phyloP scores from a whole-genome alignment of 2,888 invertebrate genomes.

The Bugulina stolonifera region DNA sequence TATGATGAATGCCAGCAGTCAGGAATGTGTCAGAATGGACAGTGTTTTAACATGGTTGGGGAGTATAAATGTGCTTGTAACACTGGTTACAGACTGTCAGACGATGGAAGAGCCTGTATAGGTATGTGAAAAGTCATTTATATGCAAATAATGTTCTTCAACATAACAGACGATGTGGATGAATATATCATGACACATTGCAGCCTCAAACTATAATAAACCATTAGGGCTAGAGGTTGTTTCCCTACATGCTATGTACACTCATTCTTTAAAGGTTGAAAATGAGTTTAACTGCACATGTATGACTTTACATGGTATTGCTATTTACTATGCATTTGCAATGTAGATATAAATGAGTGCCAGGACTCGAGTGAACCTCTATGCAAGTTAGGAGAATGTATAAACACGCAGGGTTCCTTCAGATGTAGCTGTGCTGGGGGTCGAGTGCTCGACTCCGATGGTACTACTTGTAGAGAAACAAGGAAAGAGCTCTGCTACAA shows the following conservation, averaged over 20 bases:
- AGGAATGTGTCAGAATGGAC: conserved; percentile 35
- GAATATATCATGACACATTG: too few relatives aligned
- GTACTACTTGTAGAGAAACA: conserved; percentile 76
- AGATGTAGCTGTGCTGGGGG: conserved; percentile 77
- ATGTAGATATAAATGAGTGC: conserved; percentile 74
- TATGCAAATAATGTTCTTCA: neutral
- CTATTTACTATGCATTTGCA: too few relatives aligned
- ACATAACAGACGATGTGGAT: neutral
- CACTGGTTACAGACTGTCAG: conserved; percentile 62
- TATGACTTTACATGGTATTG: too few relatives aligned
- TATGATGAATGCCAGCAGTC: conserved; percentile 35
- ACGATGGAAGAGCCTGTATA: conserved; percentile 63
- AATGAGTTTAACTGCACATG: too few relatives aligned
- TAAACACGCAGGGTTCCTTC: conserved; percentile 77
- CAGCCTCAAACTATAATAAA: too few relatives aligned
- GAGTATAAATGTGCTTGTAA: conserved; percentile 66
- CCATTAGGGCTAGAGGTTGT: too few relatives aligned
- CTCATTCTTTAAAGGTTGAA: too few relatives aligned
- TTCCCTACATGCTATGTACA: too few relatives aligned
- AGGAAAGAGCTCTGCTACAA: conserved; percentile 75
- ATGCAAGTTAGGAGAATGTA: conserved; percentile 71
- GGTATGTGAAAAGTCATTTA: conserved; percentile 55
- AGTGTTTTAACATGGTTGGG: conserved; percentile 36
- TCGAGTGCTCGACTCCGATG: conserved; percentile 74
- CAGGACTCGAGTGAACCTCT: conserved; percentile 60